Evolutionary conservation across 2,113 vertebrate genomes (phyloP).

Genomic region (Girardinichthys multiradiatus): DNA sequence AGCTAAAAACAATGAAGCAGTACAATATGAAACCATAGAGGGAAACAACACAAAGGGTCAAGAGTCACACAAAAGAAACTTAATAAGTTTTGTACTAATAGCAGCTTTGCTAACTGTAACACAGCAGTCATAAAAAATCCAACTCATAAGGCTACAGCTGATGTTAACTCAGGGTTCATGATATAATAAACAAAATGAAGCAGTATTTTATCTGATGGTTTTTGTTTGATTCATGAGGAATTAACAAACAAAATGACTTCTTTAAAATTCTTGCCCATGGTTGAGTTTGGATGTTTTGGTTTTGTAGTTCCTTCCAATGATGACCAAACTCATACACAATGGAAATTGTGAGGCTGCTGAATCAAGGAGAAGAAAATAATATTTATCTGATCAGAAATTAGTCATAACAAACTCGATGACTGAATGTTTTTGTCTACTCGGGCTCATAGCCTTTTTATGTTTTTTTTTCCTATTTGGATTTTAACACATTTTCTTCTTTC

Average conservation of each 20-base stretch:
- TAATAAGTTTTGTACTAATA: too few relatives aligned
- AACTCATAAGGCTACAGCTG: too few relatives aligned
- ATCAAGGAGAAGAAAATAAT: not conserved
- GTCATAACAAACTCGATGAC: slow-evolving; percentile 27
- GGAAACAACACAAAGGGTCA: too few relatives aligned
- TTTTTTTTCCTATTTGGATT: not conserved
- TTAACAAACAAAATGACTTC: not conserved
- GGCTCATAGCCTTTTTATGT: not conserved
- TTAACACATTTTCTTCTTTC: not conserved
- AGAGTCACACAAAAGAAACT: too few relatives aligned
- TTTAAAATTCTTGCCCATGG: not conserved
- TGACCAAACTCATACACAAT: slow-evolving; percentile 19
- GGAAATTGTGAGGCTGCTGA: slow-evolving; percentile 2
- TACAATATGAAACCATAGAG: too few relatives aligned
- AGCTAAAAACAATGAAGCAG: too few relatives aligned
- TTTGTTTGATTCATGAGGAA: too few relatives aligned
- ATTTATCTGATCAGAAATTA: slow-evolving; percentile 45
- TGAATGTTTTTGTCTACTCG: not conserved
- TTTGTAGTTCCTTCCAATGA: not conserved
- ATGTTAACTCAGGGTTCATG: too few relatives aligned
- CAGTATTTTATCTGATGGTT: too few relatives aligned
- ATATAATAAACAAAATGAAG: too few relatives aligned
- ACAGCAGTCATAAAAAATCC: too few relatives aligned
- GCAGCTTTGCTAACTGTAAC: too few relatives aligned
- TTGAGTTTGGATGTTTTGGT: not conserved